phyloP scores from a whole-genome alignment of 1,140 invertebrate genomes.

The Eurytemora carolleeae region DNA sequence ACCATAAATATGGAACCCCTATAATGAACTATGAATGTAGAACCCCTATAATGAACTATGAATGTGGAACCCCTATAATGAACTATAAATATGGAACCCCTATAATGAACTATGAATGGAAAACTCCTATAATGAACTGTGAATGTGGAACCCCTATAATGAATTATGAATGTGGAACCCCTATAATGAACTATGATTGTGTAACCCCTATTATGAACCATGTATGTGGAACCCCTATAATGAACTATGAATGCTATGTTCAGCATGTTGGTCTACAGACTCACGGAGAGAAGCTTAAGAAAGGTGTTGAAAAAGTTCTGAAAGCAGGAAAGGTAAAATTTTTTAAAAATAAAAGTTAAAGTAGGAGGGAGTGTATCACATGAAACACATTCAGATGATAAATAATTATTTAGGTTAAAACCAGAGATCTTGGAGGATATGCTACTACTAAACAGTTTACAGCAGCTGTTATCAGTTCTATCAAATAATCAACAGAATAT shows the following conservation, averaged over 20 bases:
- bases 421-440: conserved; percentile 85
- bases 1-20: neutral
- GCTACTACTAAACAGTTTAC: conserved; percentile 86
- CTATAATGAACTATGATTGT: neutral
- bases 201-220: neutral
- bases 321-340: conserved; percentile 51
- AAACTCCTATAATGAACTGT: neutral
- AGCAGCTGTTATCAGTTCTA: conserved; percentile 52
- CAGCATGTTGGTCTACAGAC: neutral
- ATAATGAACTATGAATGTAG: neutral
- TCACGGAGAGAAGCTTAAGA: neutral
- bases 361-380: neutral
- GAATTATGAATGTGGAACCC: neutral
- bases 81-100: neutral
- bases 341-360: neutral
- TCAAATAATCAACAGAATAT: too few species aligned
- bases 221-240: neutral
- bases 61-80: neutral
- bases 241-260: neutral
- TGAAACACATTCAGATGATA: neutral
- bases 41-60: neutral
- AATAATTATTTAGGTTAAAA: conserved; percentile 32
- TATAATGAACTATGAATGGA: neutral
- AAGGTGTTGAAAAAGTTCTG: conserved; percentile 61
- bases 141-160: neutral